Conservation (phyloP, 2,797 vertebrate genomes). For the Brotula barbata region DNA sequence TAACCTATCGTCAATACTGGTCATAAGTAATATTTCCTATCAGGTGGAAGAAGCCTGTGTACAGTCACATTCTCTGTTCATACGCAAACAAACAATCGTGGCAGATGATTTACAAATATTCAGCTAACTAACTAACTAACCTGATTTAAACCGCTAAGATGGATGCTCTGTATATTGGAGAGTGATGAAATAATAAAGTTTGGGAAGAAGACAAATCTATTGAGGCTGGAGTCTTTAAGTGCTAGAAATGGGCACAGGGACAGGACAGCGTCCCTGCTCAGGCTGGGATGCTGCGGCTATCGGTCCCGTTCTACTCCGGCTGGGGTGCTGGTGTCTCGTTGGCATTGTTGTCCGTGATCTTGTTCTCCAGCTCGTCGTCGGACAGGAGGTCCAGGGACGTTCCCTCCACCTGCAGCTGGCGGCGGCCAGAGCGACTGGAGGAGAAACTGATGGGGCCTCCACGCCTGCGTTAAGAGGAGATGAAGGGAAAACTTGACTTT, state of each 20-base stretch:
- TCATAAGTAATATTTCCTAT: slow-evolving; percentile 23
- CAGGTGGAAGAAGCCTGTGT: slow-evolving; percentile 44
- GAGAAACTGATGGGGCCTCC: slow-evolving; percentile 91
- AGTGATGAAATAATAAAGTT: slow-evolving; percentile 21
- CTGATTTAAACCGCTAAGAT: slow-evolving; percentile 10
- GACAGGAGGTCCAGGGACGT: slow-evolving; percentile 84
- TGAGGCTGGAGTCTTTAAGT: slow-evolving; percentile 48
- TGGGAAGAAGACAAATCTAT: slow-evolving; percentile 11
- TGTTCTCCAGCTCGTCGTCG: slow-evolving; percentile 91
- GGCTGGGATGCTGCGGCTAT: slow-evolving; percentile 7
- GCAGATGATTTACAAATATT: slow-evolving; percentile 30
- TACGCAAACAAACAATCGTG: slow-evolving; percentile 50
- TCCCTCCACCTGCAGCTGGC: slow-evolving; percentile 92
- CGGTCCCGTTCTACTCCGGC: slow-evolving; percentile 83
- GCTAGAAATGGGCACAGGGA: slow-evolving; percentile 23
- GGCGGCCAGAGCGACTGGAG: slow-evolving; percentile 88
- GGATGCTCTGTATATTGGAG: slow-evolving; percentile 9
- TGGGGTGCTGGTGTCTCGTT: slow-evolving; percentile 84
- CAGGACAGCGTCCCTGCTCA: slow-evolving; percentile 12
- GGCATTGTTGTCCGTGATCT: slow-evolving; percentile 86
- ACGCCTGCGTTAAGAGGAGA: slow-evolving; percentile 71
- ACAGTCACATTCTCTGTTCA: slow-evolving; percentile 52
- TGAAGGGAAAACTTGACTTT: not conserved
- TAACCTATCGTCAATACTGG: slow-evolving; percentile 59
- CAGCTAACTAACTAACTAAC: slow-evolving; percentile 47